Evolutionary conservation across 2,113 vertebrate genomes (phyloP), one percentile per base, ranked within the genome.

Genomic region (Oriolus oriolus): DNA sequence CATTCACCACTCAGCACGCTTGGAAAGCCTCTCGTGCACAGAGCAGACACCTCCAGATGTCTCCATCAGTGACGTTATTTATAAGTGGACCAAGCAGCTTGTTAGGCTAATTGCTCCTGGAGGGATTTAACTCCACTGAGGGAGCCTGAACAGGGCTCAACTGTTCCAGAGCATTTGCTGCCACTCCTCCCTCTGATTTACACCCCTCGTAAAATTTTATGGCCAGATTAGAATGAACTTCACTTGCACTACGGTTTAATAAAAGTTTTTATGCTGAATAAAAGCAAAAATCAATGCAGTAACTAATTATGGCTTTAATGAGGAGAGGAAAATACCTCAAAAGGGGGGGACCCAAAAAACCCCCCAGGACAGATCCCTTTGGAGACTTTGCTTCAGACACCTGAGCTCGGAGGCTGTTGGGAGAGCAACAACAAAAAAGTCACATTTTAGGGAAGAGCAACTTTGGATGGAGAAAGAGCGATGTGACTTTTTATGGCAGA

Each of bases 211-310:
- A 96, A 97, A 97, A 97, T 66, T 96, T 97, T 97, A 97, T 59
- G 77, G 90, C 88, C 92, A 87, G 78, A 95, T 96, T 93, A 92
- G 95, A 91, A 91, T 97, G 97, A 97, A 97, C 97, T 97, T 95
- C 90, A 82, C 86, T 97, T 97, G 95, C 96, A 96, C 92, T 87
- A 13, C 41, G 66, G 64, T 88, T 94, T 80, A 37, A 87, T 60
- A 56, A 27, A 90, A 35, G 53, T 35, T 75, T 63, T 75, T 63
- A 24, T 71, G 83, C 35, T 23, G 69, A 56, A 91, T 59, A 84
- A 89, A 90, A 90, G 69, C 37, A 84, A 90, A 92, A 96, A 88
- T 89, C 80, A 57, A 33, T 39, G 52, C 0, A 9, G 82, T 9
- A n/a, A 81, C 68, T 93, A 94, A 92, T 95, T 78, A 84, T 41